Evolutionary conservation across 2,797 vertebrate species (phyloP).

Genomic region (Acanthurus tractus): DNA sequence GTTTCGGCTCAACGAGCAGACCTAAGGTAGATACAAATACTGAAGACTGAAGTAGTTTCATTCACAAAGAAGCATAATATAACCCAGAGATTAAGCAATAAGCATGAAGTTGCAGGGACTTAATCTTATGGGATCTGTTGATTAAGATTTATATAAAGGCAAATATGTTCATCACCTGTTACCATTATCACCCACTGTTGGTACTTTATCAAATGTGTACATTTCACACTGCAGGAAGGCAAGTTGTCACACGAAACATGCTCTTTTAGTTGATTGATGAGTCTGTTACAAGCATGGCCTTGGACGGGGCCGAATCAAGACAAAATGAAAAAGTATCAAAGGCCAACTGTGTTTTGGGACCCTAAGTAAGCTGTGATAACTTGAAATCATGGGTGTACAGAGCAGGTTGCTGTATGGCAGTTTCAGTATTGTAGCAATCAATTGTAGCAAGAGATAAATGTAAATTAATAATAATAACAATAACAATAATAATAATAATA

Average conservation of each 20-base stretch:
- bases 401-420: not conserved
- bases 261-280: too few species aligned
- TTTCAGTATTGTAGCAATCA: too few species aligned
- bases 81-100: not conserved
- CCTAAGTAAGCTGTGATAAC: not conserved
- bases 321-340: not conserved
- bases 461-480: too few species aligned
- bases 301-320: not conserved
- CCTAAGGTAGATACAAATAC: not conserved
- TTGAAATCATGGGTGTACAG: not conserved
- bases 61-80: not conserved
- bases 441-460: too few species aligned
- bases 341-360: not conserved
- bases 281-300: too few species aligned
- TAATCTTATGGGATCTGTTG: not conserved
- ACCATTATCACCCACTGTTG: too few species aligned
- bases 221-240: too few species aligned
- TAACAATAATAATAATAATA: too few species aligned
- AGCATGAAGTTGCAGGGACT: not conserved
- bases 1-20: not conserved
- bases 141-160: too few species aligned
- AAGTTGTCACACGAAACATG: too few species aligned
- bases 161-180: too few species aligned
- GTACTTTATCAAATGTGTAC: too few species aligned
- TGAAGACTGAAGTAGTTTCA: not conserved